These are phyloP conservation scores for Apeltes quadracus DNA, from an alignment of 2,113 vertebrate genomes.

Conservation along the genomic window DNA sequence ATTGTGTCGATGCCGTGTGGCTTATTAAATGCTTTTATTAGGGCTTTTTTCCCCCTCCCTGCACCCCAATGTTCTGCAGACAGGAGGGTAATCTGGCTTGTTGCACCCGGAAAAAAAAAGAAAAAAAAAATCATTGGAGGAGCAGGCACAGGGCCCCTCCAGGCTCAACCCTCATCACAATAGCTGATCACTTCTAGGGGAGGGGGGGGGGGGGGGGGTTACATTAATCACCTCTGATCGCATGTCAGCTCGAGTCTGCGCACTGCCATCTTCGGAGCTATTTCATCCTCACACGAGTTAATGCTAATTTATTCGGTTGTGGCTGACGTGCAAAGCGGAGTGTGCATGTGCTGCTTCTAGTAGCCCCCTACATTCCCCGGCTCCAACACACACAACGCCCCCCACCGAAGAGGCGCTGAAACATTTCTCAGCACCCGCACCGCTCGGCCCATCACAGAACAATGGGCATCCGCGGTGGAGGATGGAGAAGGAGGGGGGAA, in stretches of 20 bases:
- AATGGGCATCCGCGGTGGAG: slow-evolving; percentile 72
- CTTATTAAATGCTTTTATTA: slow-evolving; percentile 57
- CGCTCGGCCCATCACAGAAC: slow-evolving; percentile 72
- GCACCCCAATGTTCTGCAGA: slow-evolving; percentile 61
- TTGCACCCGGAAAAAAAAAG: slow-evolving; percentile 30
- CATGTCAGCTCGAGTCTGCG: slow-evolving; percentile 31
- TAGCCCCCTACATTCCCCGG: slow-evolving; percentile 20
- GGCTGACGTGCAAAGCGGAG: slow-evolving; percentile 10
- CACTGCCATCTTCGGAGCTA: slow-evolving; percentile 18
- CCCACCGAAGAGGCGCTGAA: slow-evolving; percentile 26
- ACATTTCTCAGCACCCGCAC: slow-evolving; percentile 49
- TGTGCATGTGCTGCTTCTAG: slow-evolving; percentile 27
- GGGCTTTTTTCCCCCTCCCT: slow-evolving; percentile 40
- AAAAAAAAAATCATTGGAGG: slow-evolving; percentile 14
- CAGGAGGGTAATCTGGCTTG: slow-evolving; percentile 61
- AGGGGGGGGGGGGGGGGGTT: slow-evolving; percentile 35
- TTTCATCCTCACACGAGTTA: slow-evolving; percentile 22
- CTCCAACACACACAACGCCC: not conserved
- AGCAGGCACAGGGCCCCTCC: slow-evolving; percentile 34
- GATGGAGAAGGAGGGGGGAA: slow-evolving; percentile 55
- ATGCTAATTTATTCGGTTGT: slow-evolving; percentile 9
- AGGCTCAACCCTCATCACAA: slow-evolving; percentile 53
- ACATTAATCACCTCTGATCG: slow-evolving; percentile 70
- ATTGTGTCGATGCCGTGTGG: slow-evolving; percentile 41
- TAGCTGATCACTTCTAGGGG: slow-evolving; percentile 61